Evolutionary conservation across 2,888 invertebrate species (phyloP).

Genomic region (Hedya salicella): DNA sequence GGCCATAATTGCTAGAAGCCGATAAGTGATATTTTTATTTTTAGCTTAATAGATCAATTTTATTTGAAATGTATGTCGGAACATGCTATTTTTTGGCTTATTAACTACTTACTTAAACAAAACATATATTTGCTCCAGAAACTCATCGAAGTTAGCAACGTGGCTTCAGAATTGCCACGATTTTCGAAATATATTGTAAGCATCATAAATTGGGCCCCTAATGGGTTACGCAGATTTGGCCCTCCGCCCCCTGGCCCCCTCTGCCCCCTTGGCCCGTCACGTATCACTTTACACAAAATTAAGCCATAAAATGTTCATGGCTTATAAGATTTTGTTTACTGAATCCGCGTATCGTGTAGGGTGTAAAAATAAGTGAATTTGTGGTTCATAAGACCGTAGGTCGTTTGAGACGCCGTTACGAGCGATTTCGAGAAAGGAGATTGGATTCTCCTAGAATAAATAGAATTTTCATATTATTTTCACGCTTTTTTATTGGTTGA

Average conservation of each 20-base stretch:
- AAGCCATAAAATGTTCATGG: conserved; percentile 32
- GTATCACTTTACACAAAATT: conserved; percentile 31
- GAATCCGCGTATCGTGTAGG: conserved; percentile 11
- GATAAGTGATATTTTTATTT: no score
- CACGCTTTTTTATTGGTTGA: no score
- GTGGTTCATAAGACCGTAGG: conserved; percentile 1
- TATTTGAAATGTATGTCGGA: no score
- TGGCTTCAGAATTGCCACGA: no score
- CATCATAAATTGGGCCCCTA: conserved; percentile 18
- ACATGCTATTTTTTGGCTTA: no score
- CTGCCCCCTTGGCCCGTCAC: not conserved
- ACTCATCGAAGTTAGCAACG: no score
- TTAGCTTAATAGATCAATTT: no score
- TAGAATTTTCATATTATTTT: not conserved
- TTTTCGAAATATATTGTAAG: not conserved
- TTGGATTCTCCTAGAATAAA: not conserved
- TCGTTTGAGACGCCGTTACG: not conserved
- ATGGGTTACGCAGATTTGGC: not conserved
- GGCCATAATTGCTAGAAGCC: no score
- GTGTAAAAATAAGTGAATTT: conserved; percentile 30
- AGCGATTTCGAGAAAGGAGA: conserved; percentile 8
- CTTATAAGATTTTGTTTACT: conserved; percentile 33
- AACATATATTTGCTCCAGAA: no score
- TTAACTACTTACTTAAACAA: no score
- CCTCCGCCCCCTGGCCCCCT: not conserved